These are phyloP conservation scores for Mythimna ferrago DNA, from an alignment of 2,888 invertebrate species.

Conservation along the genomic window DNA sequence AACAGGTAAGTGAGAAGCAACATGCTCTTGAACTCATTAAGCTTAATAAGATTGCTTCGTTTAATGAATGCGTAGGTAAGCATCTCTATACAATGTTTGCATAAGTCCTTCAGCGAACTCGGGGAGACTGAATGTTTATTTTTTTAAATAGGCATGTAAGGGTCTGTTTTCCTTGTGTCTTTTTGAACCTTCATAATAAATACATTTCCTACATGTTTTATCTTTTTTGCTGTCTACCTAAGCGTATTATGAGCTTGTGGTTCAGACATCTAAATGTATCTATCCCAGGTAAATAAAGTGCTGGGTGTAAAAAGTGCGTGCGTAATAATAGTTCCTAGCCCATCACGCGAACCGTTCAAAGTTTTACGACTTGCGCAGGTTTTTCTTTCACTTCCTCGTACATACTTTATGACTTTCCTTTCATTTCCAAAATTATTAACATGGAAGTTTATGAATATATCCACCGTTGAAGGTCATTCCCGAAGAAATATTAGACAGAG, in stretches of 20 bases:
- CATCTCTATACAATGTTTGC: slow-evolving; percentile 55
- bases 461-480: slow-evolving; percentile 44
- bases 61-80: slow-evolving; percentile 58
- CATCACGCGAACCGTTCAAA: slow-evolving; percentile 62
- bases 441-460: slow-evolving; percentile 54
- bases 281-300: slow-evolving; percentile 51
- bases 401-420: slow-evolving; percentile 59
- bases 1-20: slow-evolving; percentile 50
- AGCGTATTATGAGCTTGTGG: slow-evolving; percentile 33
- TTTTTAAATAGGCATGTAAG: slow-evolving; percentile 46
- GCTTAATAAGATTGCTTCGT: slow-evolving; percentile 61
- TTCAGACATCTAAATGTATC: slow-evolving; percentile 51
- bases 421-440: slow-evolving; percentile 59
- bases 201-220: slow-evolving; percentile 30
- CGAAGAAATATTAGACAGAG: slow-evolving; percentile 40
- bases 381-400: slow-evolving; percentile 58
- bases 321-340: slow-evolving; percentile 58
- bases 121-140: slow-evolving; percentile 53
- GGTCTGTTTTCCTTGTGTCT: slow-evolving; percentile 36
- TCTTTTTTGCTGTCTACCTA: slow-evolving; percentile 30
- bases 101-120: slow-evolving; percentile 40
- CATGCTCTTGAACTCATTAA: slow-evolving; percentile 61
- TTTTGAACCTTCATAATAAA: slow-evolving; percentile 43
- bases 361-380: slow-evolving; percentile 59
- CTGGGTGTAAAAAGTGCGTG: slow-evolving; percentile 59